These are phyloP conservation scores for Cotesia chilonis DNA, from an alignment of 1,140 invertebrate species.

Conservation along the genomic window DNA sequence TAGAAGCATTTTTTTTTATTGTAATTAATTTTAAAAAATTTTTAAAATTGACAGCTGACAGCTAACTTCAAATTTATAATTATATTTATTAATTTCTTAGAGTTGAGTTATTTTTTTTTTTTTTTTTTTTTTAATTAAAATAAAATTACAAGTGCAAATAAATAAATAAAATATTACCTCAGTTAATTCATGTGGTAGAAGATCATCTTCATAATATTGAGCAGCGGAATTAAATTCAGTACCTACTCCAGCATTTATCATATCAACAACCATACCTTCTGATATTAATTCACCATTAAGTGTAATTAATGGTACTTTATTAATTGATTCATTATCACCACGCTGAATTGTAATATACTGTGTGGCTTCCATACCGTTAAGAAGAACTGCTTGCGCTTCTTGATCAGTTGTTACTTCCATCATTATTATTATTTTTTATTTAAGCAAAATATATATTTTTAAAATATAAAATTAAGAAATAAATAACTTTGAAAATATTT, in stretches of 20 bases:
- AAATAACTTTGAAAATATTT: not conserved
- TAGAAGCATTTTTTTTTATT: too few species aligned
- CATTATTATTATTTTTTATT: not conserved
- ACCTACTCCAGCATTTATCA: constrained; percentile 61
- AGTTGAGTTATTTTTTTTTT: too few species aligned
- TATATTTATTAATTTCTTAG: too few species aligned
- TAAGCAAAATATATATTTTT: not conserved
- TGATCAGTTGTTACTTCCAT: constrained; percentile 46
- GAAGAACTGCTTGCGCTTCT: constrained; percentile 58
- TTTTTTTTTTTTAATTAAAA: too few species aligned
- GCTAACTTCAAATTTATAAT: too few species aligned
- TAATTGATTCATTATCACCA: constrained; percentile 57
- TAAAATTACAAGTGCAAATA: too few species aligned
- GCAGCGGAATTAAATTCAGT: constrained; percentile 54
- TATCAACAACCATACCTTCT: constrained; percentile 65
- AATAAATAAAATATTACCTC: constrained; percentile 47
- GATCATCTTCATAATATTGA: constrained; percentile 65
- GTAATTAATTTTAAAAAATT: too few species aligned
- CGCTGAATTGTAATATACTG: constrained; percentile 66
- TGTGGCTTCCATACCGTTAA: constrained; percentile 61
- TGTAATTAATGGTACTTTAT: constrained; percentile 60
- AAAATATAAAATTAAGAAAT: not conserved
- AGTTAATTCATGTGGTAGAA: constrained; percentile 60
- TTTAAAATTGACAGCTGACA: too few species aligned
- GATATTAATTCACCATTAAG: constrained; percentile 61